These are phyloP conservation scores for honey bee (Apis mellifera) DNA, from an alignment of 1,140 invertebrate genomes.

Conservation along the genomic window DNA sequence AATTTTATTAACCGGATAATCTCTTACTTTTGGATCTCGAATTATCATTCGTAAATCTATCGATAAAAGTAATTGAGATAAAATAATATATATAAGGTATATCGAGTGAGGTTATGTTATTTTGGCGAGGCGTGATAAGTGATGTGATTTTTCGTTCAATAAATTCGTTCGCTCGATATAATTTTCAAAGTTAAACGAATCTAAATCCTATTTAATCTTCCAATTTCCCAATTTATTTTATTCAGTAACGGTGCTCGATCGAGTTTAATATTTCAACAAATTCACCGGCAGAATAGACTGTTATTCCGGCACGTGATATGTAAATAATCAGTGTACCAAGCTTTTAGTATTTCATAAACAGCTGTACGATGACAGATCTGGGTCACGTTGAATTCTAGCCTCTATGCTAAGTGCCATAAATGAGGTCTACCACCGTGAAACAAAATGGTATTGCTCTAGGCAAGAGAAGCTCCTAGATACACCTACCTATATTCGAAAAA, in stretches of 20 bases:
- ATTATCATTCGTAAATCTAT: no score
- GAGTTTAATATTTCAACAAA: slow-evolving; percentile 45
- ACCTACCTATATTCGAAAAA: background rate
- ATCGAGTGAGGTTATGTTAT: no score
- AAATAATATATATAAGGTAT: no score
- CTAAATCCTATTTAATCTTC: no score
- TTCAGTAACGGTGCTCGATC: slow-evolving; percentile 1
- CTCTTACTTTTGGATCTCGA: no score
- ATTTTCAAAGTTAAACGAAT: background rate
- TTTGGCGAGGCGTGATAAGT: no score
- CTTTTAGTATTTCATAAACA: slow-evolving; percentile 34
- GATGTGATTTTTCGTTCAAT: background rate
- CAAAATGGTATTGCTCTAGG: background rate
- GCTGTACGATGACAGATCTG: slow-evolving; percentile 25
- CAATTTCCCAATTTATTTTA: background rate
- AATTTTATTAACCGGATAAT: no score
- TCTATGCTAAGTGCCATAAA: slow-evolving; percentile 8
- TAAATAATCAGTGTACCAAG: slow-evolving; percentile 29
- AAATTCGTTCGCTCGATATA: background rate
- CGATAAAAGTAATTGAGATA: no score
- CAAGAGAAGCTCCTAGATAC: background rate
- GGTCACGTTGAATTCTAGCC: slow-evolving; percentile 25
- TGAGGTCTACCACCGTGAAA: background rate
- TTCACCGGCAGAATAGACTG: slow-evolving; percentile 22
- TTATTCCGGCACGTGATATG: slow-evolving; percentile 4